phyloP scores from a whole-genome alignment of 2,797 vertebrate species.

The Rhinichthys osculus region DNA sequence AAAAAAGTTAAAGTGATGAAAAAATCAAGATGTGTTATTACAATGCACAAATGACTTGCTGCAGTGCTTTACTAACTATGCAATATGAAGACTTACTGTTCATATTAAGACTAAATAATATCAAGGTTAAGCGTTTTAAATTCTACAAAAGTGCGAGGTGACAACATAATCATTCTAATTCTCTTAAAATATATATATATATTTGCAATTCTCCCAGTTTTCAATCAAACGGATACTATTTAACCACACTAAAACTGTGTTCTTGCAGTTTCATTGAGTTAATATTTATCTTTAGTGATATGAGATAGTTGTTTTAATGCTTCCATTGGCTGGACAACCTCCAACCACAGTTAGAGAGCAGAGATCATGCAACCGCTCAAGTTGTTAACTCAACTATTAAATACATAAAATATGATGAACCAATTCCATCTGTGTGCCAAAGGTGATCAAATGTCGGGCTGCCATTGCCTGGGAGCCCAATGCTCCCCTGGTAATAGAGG shows the following conservation, averaged over 20 bases:
- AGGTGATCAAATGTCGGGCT: slow-evolving; percentile 93
- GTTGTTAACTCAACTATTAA: slow-evolving; percentile 12
- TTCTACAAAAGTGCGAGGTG: not conserved
- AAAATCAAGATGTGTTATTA: not conserved
- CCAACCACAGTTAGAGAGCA: slow-evolving; percentile 19
- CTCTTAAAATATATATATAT: not conserved
- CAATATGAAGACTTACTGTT: not conserved
- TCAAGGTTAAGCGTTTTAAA: not conserved
- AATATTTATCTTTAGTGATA: slow-evolving; percentile 19
- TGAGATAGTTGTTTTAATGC: no score
- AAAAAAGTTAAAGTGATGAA: not conserved
- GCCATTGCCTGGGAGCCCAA: slow-evolving; percentile 86
- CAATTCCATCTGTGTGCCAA: slow-evolving; percentile 38
- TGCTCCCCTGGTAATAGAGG: slow-evolving; percentile 86
- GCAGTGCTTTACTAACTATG: not conserved
- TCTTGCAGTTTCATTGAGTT: not conserved
- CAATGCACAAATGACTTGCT: not conserved
- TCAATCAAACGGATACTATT: not conserved
- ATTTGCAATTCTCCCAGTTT: not conserved
- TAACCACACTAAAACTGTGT: not conserved
- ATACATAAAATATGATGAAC: not conserved
- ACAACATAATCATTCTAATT: not conserved
- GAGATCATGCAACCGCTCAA: slow-evolving; percentile 1
- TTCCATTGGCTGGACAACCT: slow-evolving; percentile 16
- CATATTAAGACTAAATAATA: not conserved